Conservation (phyloP, 30 jellyfish, hydroid and myxozoan species). For the Hydractinia echinata region DNA sequence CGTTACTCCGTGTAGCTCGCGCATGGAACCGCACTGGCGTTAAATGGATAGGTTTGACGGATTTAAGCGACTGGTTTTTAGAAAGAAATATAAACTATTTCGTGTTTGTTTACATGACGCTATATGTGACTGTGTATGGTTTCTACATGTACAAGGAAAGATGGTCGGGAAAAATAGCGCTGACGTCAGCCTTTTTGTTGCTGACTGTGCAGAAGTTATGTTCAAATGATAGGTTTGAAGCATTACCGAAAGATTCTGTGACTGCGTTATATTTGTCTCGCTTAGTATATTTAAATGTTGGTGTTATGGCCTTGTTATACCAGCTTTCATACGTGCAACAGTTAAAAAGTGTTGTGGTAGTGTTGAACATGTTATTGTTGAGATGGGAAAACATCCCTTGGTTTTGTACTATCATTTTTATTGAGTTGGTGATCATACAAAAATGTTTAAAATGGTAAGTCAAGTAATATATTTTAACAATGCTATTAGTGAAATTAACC, state of each 20-base stretch:
- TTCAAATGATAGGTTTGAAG: background rate
- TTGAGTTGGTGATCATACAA: background rate
- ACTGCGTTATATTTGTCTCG: background rate
- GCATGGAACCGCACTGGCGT: constrained; percentile 92
- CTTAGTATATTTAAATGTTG: background rate
- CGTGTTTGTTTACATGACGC: background rate
- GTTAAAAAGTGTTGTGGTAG: background rate
- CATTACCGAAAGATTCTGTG: background rate
- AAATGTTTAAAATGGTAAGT: constrained; percentile 2
- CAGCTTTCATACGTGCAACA: background rate
- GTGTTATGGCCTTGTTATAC: background rate
- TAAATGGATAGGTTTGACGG: constrained; percentile 46
- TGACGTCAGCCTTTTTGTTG: background rate
- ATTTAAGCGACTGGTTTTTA: constrained; percentile 31
- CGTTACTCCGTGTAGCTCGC: constrained; percentile 25
- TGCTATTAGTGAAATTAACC: too few relatives aligned
- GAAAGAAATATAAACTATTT: background rate
- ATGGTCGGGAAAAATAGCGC: background rate
- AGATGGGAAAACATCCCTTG: constrained; percentile 3
- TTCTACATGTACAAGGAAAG: background rate
- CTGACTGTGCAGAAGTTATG: background rate
- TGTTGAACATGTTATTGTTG: background rate
- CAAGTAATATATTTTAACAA: background rate
- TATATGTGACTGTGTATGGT: background rate
- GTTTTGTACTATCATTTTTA: constrained; percentile 4